These are phyloP conservation scores for Emydocephalus ijimae DNA, from an alignment of 2,113 vertebrate genomes.

Conservation along the genomic window DNA sequence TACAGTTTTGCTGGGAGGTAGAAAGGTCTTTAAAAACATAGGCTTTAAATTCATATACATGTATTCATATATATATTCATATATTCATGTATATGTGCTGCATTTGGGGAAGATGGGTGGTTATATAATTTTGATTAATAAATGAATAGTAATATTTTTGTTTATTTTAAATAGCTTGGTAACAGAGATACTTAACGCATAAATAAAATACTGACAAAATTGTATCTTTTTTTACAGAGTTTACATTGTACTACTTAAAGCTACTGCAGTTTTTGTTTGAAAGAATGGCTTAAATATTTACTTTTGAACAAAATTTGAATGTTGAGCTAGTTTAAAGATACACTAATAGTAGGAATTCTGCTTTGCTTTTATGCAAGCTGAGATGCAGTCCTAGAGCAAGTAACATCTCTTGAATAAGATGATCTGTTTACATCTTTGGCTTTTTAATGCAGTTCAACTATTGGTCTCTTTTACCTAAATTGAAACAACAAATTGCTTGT, in stretches of 20 bases:
- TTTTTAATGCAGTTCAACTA: background rate
- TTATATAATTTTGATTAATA: background rate
- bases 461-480: background rate
- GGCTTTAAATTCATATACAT: background rate
- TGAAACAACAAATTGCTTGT: background rate
- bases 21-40: background rate
- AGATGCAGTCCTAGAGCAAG: background rate
- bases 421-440: background rate
- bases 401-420: background rate
- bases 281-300: background rate
- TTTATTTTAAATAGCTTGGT: background rate
- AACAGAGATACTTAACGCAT: background rate
- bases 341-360: background rate
- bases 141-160: background rate
- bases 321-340: background rate
- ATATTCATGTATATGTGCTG: background rate
- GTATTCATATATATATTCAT: too few relatives aligned
- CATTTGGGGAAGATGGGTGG: too few relatives aligned
- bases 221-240: background rate
- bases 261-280: background rate
- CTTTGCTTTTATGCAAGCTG: background rate
- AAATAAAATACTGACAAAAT: background rate
- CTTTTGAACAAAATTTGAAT: background rate
- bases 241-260: background rate
- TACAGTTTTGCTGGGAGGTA: constrained; percentile 8